These are phyloP conservation scores for Geotrupes spiniger DNA, from an alignment of 2,888 invertebrate species.

Conservation along the genomic window DNA sequence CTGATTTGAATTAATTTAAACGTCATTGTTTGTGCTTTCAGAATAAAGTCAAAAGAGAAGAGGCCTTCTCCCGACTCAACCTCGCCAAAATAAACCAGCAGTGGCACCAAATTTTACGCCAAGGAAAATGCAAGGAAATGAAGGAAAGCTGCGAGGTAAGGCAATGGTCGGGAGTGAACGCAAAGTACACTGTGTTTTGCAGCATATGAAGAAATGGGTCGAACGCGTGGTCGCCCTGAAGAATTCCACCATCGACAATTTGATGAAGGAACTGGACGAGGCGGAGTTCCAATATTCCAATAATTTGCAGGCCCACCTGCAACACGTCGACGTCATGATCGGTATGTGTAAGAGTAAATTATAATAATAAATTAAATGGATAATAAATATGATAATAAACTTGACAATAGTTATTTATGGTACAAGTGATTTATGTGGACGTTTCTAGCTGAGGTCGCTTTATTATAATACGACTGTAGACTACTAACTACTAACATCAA, in stretches of 20 bases:
- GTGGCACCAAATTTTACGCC: constrained; percentile 76
- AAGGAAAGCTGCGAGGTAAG: constrained; percentile 63
- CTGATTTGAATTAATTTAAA: no score
- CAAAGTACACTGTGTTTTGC: constrained; percentile 15
- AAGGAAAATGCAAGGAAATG: constrained; percentile 73
- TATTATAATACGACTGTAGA: no score
- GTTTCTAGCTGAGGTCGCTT: no score
- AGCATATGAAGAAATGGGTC: constrained; percentile 61
- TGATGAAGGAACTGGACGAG: constrained; percentile 65
- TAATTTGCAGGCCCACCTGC: constrained; percentile 70
- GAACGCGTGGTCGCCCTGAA: constrained; percentile 65
- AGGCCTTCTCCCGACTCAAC: constrained; percentile 73
- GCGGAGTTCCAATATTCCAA: constrained; percentile 72
- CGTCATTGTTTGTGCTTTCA: constrained; percentile 38
- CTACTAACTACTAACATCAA: no score
- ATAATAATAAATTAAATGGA: no score
- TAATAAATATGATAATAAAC: no score
- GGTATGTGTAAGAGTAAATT: constrained; percentile 50
- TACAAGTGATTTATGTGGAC: no score
- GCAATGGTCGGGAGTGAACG: background rate
- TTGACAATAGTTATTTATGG: no score
- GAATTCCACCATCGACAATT: constrained; percentile 61
- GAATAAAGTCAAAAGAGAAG: constrained; percentile 82
- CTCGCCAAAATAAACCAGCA: constrained; percentile 82
- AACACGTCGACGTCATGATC: constrained; percentile 66